Evolutionary conservation across 92 coral and sea anemone genomes (phyloP).

Genomic region (Epizoanthus scotinus): DNA sequence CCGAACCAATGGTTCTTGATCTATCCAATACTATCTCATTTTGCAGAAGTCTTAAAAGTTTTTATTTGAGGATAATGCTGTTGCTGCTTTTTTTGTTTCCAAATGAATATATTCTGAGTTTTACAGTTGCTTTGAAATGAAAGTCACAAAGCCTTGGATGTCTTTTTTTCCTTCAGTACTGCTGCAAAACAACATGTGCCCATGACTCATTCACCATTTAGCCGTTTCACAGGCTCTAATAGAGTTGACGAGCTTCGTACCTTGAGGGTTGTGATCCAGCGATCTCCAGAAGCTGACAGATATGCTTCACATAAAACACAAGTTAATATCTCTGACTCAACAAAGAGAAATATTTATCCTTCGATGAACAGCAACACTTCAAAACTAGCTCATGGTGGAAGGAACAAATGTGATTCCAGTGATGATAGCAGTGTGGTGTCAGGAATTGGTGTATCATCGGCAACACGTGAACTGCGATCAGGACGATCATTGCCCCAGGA

Average conservation of each 20-base stretch:
- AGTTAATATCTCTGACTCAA: background rate
- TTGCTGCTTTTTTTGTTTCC: too few relatives aligned
- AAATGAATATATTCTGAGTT: too few relatives aligned
- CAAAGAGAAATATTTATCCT: background rate
- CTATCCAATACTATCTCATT: too few relatives aligned
- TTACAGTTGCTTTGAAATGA: too few relatives aligned
- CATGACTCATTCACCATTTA: background rate
- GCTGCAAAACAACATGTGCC: background rate
- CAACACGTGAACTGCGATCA: slow-evolving; percentile 7
- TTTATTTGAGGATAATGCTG: too few relatives aligned
- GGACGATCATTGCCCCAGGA: background rate
- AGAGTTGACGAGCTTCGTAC: background rate
- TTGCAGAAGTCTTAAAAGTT: too few relatives aligned
- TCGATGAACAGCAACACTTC: background rate
- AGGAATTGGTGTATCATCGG: background rate
- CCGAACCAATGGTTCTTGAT: too few relatives aligned
- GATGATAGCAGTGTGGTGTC: slow-evolving; percentile 16
- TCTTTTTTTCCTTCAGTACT: background rate
- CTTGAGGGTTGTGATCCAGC: slow-evolving; percentile 24
- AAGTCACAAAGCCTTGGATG: background rate
- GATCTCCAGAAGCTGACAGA: slow-evolving; percentile 26
- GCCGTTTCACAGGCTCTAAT: too few relatives aligned
- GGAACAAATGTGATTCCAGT: background rate
- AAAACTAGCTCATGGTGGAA: background rate
- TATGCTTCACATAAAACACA: slow-evolving; percentile 1